These are phyloP conservation scores for Trissolcus japonicus DNA, from an alignment of 2,888 invertebrate genomes.

Conservation along the genomic window DNA sequence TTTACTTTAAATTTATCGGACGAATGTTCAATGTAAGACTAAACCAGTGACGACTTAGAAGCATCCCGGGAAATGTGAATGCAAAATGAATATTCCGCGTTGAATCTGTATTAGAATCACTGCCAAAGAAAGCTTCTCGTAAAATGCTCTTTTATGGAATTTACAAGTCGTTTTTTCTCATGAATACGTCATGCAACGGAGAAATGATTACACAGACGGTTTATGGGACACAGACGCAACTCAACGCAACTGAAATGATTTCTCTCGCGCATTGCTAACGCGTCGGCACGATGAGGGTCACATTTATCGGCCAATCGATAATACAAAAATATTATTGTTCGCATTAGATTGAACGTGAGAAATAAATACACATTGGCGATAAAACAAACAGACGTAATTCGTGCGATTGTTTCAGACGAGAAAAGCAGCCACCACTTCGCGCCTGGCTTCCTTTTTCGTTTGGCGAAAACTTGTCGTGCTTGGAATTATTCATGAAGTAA, in stretches of 20 bases:
- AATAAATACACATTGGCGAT: constrained; percentile 34
- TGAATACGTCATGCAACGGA: constrained; percentile 17
- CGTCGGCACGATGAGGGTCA: neutral
- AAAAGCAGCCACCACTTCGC: constrained; percentile 44
- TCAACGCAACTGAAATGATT: constrained; percentile 9
- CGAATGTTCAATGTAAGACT: constrained; percentile 42
- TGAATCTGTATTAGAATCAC: constrained; percentile 69
- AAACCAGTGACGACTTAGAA: constrained; percentile 50
- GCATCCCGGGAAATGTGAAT: constrained; percentile 64
- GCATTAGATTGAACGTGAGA: constrained; percentile 18
- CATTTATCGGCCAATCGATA: neutral
- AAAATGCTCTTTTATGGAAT: constrained; percentile 6
- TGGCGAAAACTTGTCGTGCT: constrained; percentile 46
- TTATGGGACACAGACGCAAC: neutral
- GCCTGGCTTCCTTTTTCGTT: constrained; percentile 49
- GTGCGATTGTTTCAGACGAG: constrained; percentile 39
- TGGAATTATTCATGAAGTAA: constrained; percentile 60
- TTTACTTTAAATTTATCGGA: constrained; percentile 41
- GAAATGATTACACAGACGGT: constrained; percentile 3
- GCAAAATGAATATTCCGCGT: constrained; percentile 73
- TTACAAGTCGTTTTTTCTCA: constrained; percentile 5
- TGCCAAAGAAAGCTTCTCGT: constrained; percentile 64
- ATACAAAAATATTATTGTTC: constrained; percentile 19
- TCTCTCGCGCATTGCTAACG: neutral
- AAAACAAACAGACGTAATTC: constrained; percentile 39